phyloP scores from a whole-genome alignment of 30 jellyfish, hydroid and myxozoan genomes.

The Hydractinia echinata region DNA sequence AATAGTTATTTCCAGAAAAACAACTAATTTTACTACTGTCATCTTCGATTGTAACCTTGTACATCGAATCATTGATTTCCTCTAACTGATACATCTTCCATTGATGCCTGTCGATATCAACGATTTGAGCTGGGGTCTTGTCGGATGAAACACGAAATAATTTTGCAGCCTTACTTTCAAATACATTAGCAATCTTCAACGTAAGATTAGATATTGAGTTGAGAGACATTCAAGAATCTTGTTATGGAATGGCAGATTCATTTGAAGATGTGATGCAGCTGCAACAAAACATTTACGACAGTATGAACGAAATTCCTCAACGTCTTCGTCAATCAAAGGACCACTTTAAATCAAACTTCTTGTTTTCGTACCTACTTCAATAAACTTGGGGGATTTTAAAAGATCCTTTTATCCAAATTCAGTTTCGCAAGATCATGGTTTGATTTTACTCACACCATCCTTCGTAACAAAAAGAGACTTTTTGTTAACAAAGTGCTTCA shows the following conservation, averaged over 20 bases:
- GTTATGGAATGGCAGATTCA: constrained; percentile 1
- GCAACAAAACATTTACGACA: neutral
- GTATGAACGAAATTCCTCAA: neutral
- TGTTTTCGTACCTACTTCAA: neutral
- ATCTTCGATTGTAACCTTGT: neutral
- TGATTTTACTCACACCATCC: neutral
- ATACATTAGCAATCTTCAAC: neutral
- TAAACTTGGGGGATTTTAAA: neutral
- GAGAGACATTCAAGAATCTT: neutral
- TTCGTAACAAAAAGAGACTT: neutral
- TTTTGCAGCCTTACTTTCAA: constrained; percentile 2
- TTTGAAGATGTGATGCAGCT: neutral
- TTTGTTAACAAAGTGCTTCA: neutral
- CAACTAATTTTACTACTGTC: neutral
- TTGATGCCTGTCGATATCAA: neutral
- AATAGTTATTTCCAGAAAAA: neutral
- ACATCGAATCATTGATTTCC: neutral
- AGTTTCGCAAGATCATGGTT: neutral
- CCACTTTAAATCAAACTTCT: neutral
- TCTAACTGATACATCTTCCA: constrained; percentile 6
- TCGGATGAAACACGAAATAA: neutral
- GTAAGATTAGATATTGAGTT: constrained; percentile 1
- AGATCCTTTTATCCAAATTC: neutral
- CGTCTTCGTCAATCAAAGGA: neutral
- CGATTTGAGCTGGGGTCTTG: neutral